Evolutionary conservation across 2,888 invertebrate genomes (phyloP), one percentile per base, ranked within the genome.

Genomic region (Myathropa florea): DNA sequence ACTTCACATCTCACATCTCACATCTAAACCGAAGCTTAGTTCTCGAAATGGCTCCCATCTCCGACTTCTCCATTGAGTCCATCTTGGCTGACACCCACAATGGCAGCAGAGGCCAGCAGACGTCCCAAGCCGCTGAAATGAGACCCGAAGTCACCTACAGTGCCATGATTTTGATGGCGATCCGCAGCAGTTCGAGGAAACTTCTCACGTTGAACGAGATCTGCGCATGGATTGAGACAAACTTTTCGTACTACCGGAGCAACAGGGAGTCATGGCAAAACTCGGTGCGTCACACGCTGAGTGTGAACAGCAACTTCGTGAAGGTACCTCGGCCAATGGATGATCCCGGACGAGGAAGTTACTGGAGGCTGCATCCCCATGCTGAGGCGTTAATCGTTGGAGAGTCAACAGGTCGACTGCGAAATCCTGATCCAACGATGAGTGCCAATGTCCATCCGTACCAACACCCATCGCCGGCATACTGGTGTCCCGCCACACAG

Each of bases 121-220:
- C 39, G n/a, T 4, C 39, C 6, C n/a, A 46, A 6, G 39, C 4
- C n/a, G 39, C 14, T n/a, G n/a, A n/a, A 10, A 33, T 7, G 10
- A 33, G 97, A 33, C 33, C 33, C 4, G 39, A 46, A 46, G 39
- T 33, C 94, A 98, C 98, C 90, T 99, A 99, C 94, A 99, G 99
- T 93, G 98, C 99, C 0, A 94, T 99, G 63, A 99, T 99, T 90
- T 98, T 99, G 96, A 98, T 99, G 98, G 99, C 99, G 2, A 98
- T 46, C n/a, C 39, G 39, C 0, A n/a, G 39, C n/a, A 46, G 39
- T 46, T n/a, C 39, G 4, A n/a, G 39, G 39, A 46, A 46, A n/a
- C 39, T 46, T 3, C 39, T 46, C 39, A 46, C 39, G n/a, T n/a
- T 46, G 39, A 46, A 46, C 39, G 39, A 46, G 39, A 46, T 46